Evolutionary conservation across 2,888 invertebrate species (phyloP).

Genomic region (Oscheius sp.): DNA sequence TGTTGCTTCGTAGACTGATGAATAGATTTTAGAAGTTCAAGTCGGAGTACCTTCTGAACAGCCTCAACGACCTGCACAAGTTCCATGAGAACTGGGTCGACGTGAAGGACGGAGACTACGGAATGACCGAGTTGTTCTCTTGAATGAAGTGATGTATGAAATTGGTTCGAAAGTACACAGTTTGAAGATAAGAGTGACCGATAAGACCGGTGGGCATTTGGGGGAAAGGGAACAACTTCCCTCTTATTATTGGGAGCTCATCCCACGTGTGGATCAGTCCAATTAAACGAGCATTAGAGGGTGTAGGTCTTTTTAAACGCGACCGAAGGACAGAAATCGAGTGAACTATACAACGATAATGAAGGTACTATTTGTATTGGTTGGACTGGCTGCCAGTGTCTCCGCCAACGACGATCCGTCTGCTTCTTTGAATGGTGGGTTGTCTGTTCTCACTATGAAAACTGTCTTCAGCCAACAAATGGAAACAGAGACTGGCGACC

Average conservation of each 20-base stretch:
- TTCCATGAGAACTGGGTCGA: not conserved
- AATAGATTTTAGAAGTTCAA: constrained; percentile 4
- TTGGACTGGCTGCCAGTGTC: too few species aligned
- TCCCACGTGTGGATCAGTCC: constrained; percentile 7
- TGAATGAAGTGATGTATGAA: not conserved
- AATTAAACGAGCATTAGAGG: constrained; percentile 23
- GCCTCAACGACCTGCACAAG: constrained; percentile 5
- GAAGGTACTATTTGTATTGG: too few species aligned
- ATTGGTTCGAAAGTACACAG: too few species aligned
- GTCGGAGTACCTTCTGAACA: not conserved
- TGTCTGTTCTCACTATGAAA: too few species aligned
- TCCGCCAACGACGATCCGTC: too few species aligned
- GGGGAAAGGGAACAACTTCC: too few species aligned
- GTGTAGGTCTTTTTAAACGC: not conserved
- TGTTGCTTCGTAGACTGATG: too few species aligned
- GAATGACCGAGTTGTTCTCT: not conserved
- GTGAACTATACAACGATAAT: not conserved
- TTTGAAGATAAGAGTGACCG: too few species aligned
- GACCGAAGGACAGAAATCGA: constrained; percentile 4
- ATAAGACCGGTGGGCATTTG: too few species aligned
- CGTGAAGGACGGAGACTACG: constrained; percentile 1
- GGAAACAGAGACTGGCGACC: too few species aligned
- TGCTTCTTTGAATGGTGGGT: too few species aligned
- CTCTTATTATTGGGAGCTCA: not conserved
- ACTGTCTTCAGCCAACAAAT: too few species aligned